Evolutionary conservation across 2,113 vertebrate species (phyloP).

Genomic region (Prochilodus magdalenae): DNA sequence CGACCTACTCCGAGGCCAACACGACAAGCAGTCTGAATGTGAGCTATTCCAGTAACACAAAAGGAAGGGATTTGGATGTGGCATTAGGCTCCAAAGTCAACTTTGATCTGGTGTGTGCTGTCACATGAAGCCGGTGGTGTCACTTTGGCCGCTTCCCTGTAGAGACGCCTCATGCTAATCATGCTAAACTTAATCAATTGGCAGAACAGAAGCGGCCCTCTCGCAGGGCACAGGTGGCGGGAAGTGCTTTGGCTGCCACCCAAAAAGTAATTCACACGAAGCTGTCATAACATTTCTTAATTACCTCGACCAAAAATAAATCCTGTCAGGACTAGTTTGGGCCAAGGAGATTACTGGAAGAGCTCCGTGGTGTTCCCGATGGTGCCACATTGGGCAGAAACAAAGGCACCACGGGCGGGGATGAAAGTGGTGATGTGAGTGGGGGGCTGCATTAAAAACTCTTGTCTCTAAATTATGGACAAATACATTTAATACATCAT

Average conservation of each 20-base stretch:
- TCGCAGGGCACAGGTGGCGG: conserved; percentile 35
- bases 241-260: conserved; percentile 2
- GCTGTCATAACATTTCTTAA: conserved; percentile 35
- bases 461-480: too few relatives aligned
- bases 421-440: background rate
- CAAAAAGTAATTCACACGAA: conserved; percentile 18
- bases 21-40: background rate
- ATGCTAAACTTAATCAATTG: conserved; percentile 20
- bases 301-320: conserved; percentile 46
- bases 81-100: background rate
- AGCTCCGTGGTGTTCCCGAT: conserved; percentile 11
- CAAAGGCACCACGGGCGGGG: background rate
- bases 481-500: too few relatives aligned
- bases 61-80: background rate
- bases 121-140: background rate
- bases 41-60: background rate
- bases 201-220: conserved; percentile 20
- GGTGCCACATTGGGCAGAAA: background rate
- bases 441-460: too few relatives aligned
- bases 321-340: conserved; percentile 29
- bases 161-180: background rate
- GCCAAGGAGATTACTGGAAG: conserved; percentile 30
- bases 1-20: too few relatives aligned
- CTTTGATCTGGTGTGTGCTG: background rate
- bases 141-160: background rate